These are phyloP conservation scores for Arremon aurantiirostris DNA, from an alignment of 2,797 vertebrate genomes.

Conservation along the genomic window DNA sequence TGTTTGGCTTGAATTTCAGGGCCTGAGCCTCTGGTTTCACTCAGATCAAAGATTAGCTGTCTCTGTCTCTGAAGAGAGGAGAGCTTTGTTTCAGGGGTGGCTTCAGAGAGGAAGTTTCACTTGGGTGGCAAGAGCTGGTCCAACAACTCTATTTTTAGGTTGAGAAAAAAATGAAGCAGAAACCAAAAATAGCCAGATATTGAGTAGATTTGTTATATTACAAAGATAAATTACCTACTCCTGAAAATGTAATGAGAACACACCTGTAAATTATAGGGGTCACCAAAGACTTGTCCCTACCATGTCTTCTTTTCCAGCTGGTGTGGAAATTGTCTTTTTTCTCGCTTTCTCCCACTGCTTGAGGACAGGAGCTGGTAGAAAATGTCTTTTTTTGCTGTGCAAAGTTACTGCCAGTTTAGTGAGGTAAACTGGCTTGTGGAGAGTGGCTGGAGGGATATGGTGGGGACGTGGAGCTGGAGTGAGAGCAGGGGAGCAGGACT, in stretches of 20 bases:
- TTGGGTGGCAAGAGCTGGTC: slow-evolving; percentile 3
- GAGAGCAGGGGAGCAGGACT: neutral
- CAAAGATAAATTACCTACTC: neutral
- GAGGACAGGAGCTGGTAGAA: neutral
- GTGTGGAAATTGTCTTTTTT: neutral
- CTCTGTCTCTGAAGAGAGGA: slow-evolving; percentile 25
- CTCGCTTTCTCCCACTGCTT: neutral
- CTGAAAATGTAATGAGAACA: neutral
- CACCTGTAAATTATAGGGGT: neutral
- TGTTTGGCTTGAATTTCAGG: neutral
- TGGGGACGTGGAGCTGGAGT: neutral
- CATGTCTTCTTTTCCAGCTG: neutral
- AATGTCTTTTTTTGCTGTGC: neutral
- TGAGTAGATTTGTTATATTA: neutral
- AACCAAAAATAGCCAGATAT: neutral
- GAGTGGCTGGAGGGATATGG: neutral
- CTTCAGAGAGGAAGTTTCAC: slow-evolving; percentile 3
- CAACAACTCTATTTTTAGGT: neutral
- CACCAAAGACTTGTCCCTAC: neutral
- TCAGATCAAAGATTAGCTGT: neutral
- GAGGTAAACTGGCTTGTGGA: neutral
- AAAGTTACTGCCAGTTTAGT: neutral
- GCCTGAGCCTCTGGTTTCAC: neutral
- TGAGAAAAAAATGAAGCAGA: neutral
- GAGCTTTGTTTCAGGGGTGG: neutral